Evolutionary conservation across 2,888 invertebrate species (phyloP).

Genomic region (Cephus rjabovi): DNA sequence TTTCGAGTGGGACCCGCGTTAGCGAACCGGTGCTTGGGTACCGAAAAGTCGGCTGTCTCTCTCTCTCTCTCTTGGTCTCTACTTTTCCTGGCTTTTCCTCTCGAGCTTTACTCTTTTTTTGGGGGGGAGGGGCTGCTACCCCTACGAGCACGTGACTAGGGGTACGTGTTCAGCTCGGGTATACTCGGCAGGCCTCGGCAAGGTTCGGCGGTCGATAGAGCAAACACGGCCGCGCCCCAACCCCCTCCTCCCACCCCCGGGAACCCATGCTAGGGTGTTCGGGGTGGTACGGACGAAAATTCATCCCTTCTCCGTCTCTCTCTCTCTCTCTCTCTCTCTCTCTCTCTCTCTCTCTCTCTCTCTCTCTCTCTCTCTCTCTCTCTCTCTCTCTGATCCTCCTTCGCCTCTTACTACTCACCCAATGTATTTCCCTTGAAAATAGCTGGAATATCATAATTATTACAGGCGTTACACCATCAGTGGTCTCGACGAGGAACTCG

Average conservation of each 20-base stretch:
- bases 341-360: too few relatives aligned
- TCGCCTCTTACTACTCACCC: too few relatives aligned
- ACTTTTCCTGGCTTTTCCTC: conserved; percentile 24
- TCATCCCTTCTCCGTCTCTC: conserved; percentile 14
- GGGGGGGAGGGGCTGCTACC: too few relatives aligned
- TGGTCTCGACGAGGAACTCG: conserved; percentile 33
- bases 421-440: background rate
- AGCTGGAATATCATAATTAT: conserved; percentile 60
- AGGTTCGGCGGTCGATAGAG: conserved; percentile 67
- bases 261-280: conserved; percentile 23
- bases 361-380: too few relatives aligned
- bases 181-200: conserved; percentile 58
- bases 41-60: conserved; percentile 13
- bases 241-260: conserved; percentile 43
- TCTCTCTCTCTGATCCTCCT: too few relatives aligned
- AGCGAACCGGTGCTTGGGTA: background rate
- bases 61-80: background rate
- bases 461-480: conserved; percentile 48
- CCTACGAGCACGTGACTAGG: background rate
- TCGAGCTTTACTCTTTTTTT: conserved; percentile 9
- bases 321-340: background rate
- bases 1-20: background rate
- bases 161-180: conserved; percentile 49
- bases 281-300: background rate
- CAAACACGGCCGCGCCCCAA: conserved; percentile 67